Evolutionary conservation across 2,797 vertebrate species (phyloP).

Genomic region (Nyctalus aviator): DNA sequence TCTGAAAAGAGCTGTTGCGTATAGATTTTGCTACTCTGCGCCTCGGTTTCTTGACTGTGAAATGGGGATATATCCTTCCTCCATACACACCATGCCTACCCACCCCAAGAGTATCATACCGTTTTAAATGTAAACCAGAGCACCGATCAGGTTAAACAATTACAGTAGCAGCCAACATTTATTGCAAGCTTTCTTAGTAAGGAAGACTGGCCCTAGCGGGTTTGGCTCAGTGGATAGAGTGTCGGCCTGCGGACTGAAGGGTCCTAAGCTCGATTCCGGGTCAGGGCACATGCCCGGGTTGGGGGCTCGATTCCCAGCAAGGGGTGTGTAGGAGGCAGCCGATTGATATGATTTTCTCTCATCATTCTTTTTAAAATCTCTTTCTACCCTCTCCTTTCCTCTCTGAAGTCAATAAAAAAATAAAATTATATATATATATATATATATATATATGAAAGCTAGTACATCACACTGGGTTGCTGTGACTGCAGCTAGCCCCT

Average conservation of each 20-base stretch:
- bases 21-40: background rate
- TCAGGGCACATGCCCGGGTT: too few relatives aligned
- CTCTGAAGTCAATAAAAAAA: too few relatives aligned
- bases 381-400: too few relatives aligned
- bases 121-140: background rate
- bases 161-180: background rate
- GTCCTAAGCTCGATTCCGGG: too few relatives aligned
- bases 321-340: too few relatives aligned
- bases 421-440: too few relatives aligned
- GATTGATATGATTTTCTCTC: too few relatives aligned
- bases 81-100: background rate
- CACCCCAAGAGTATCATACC: background rate
- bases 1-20: background rate
- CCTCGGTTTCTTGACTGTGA: background rate
- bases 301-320: too few relatives aligned
- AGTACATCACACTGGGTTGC: background rate
- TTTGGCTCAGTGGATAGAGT: too few relatives aligned
- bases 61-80: background rate
- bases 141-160: background rate
- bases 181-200: conserved; percentile 9
- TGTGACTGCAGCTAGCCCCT: too few relatives aligned
- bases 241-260: too few relatives aligned
- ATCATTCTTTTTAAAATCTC: too few relatives aligned
- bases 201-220: background rate
- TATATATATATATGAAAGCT: background rate